Percentiles rank a stretch among this genome's conserved stretches.
Evolutionary conservation across 2,888 invertebrate genomes (phyloP).

Genomic region (Sinodicranocentrus sp.): DNA sequence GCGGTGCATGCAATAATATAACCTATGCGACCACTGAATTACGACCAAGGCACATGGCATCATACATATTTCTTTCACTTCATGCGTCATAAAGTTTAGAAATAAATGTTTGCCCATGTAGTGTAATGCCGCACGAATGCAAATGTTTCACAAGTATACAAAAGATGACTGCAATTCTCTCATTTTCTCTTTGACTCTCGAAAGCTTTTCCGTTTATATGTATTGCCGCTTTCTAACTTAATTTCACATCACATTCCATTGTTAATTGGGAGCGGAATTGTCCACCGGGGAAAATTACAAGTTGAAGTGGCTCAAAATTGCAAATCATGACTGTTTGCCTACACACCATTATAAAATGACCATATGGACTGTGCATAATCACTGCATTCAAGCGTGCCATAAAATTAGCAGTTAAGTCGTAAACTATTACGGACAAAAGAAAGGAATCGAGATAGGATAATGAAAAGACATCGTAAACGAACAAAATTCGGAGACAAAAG

Average conservation of each 20-base stretch:
- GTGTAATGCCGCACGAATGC: neutral
- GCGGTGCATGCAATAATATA: neutral
- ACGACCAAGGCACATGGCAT: conserved; percentile 6
- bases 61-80: conserved; percentile 39
- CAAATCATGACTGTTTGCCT: neutral
- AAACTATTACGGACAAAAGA: conserved; percentile 55
- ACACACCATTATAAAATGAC: neutral
- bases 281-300: conserved; percentile 30
- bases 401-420: conserved; percentile 65
- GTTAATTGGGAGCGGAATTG: neutral
- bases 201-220: conserved; percentile 8
- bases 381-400: conserved; percentile 20
- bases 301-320: conserved; percentile 7
- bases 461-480: conserved; percentile 50
- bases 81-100: conserved; percentile 38
- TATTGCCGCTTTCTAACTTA: conserved; percentile 15
- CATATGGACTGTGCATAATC: neutral
- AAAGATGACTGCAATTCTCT: conserved; percentile 3
- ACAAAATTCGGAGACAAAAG: conserved; percentile 44
- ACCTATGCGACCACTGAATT: neutral
- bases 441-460: conserved; percentile 29
- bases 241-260: conserved; percentile 20
- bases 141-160: conserved; percentile 7
- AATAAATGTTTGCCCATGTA: conserved; percentile 4
- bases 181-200: conserved; percentile 1